These are phyloP conservation scores for Ceratoteleas bidentatus DNA, from an alignment of 1,140 invertebrate genomes.

Conservation along the genomic window DNA sequence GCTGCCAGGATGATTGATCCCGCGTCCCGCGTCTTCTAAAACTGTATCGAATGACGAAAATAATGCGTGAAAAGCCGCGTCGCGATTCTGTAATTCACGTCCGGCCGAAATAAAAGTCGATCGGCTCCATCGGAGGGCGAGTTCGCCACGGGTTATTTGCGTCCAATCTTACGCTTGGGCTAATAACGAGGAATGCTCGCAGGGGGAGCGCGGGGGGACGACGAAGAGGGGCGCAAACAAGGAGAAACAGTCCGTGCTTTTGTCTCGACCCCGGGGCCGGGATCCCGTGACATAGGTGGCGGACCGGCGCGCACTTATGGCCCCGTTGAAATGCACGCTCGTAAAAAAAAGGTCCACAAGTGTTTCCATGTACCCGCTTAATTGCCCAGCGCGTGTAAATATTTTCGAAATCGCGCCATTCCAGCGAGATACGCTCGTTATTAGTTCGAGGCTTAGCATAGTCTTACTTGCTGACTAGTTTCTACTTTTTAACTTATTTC, in stretches of 20 bases:
- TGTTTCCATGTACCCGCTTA: slow-evolving; percentile 43
- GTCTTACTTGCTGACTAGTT: no score
- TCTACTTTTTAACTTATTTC: no score
- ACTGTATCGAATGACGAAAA: slow-evolving; percentile 57
- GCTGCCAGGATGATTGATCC: slow-evolving; percentile 49
- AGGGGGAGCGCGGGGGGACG: not conserved
- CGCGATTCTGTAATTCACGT: slow-evolving; percentile 20
- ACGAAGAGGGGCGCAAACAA: not conserved
- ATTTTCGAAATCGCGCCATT: slow-evolving; percentile 47
- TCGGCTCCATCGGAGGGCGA: slow-evolving; percentile 48
- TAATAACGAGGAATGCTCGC: slow-evolving; percentile 38
- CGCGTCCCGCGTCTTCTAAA: slow-evolving; percentile 45
- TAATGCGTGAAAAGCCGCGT: slow-evolving; percentile 19
- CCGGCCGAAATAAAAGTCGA: slow-evolving; percentile 32
- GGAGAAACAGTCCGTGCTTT: slow-evolving; percentile 33
- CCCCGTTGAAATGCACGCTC: slow-evolving; percentile 51
- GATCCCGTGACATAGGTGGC: slow-evolving; percentile 51
- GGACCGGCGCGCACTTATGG: slow-evolving; percentile 36
- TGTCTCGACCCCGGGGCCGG: slow-evolving; percentile 35
- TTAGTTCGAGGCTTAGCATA: no score
- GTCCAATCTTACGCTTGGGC: slow-evolving; percentile 50
- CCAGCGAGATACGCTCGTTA: slow-evolving; percentile 24
- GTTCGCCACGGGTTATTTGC: slow-evolving; percentile 60
- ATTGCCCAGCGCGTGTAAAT: slow-evolving; percentile 49
- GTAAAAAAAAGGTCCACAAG: slow-evolving; percentile 40